Evolutionary conservation across 2,888 invertebrate genomes (phyloP), one percentile per base, ranked within the genome.

Genomic region (Plusia festucae): DNA sequence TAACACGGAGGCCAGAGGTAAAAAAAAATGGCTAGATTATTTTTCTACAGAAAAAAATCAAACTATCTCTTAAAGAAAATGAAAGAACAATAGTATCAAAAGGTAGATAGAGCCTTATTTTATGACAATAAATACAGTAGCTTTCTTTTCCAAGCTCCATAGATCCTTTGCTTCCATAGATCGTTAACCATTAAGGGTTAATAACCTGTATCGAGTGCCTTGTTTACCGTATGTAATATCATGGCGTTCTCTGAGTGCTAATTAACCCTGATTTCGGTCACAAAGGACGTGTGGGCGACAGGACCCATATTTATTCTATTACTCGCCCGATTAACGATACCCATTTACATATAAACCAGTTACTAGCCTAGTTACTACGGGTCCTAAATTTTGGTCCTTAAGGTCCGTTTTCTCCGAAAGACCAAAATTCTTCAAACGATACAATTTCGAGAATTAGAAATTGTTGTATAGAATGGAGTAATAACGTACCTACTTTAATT

Each of bases 191-290:
- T 27, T 56, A 54, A 56, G 77, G 77, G 60, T 51, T 40, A 79
- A 71, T 65, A 64, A 59, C 73, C 82, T 69, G 30, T 57, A 68
- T 64, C 59, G 40, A 79, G 80, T 68, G 65, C 53, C 66, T 68
- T 77, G 67, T 79, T 73, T 74, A 60, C 58, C 63, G 59, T 59
- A 58, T 64, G 30, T 54, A 60, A 69, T 70, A 76, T 67, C 65
- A 66, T 61, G 64, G 49, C 67, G 53, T 57, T 63, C 56, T 49
- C 54, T 65, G 57, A 81, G 73, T 67, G 82, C 68, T 76, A 74
- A 81, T 82, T 81, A 78, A 82, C 82, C 78, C 62, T 81, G 73
- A 80, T 82, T 70, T 66, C n/a, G 20, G 40, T 69, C 64, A 59
- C 65, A 67, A 70, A 32, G 65, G 34, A 51, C 49, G 60, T 66